phyloP scores from a whole-genome alignment of 2,888 invertebrate species.

The Hypselothyrea guttata region DNA sequence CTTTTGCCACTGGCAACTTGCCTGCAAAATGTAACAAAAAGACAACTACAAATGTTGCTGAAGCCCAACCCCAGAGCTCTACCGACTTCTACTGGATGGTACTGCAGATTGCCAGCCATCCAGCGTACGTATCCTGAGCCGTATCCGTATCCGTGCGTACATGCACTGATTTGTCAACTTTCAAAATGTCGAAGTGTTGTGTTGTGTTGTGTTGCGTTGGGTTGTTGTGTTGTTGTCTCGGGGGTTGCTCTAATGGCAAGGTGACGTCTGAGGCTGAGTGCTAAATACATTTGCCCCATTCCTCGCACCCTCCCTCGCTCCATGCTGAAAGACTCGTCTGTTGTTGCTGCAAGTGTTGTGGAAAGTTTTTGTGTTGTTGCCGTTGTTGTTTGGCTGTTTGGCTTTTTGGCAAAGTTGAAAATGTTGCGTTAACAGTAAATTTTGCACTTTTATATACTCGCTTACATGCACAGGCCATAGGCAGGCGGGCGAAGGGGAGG shows the following conservation, averaged over 20 bases:
- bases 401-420: constrained; percentile 76
- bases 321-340: constrained; percentile 36
- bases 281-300: constrained; percentile 70
- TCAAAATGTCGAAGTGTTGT: constrained; percentile 75
- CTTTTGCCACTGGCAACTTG: constrained; percentile 59
- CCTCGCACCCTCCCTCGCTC: background rate
- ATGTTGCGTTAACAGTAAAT: constrained; percentile 75
- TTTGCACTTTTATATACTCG: constrained; percentile 59
- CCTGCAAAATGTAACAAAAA: constrained; percentile 66
- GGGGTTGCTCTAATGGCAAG: constrained; percentile 66
- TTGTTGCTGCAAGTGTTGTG: constrained; percentile 71
- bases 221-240: constrained; percentile 30
- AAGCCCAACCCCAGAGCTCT: constrained; percentile 6
- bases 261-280: constrained; percentile 45
- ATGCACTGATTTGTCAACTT: constrained; percentile 79
- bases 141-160: constrained; percentile 33
- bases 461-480: constrained; percentile 10
- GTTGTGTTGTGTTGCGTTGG: constrained; percentile 34
- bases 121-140: background rate
- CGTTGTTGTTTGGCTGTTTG: constrained; percentile 76
- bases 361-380: constrained; percentile 75
- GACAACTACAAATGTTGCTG: constrained; percentile 69
- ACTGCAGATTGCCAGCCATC: background rate
- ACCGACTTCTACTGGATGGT: too few relatives aligned
- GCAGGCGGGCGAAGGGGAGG: background rate